Evolutionary conservation across 2,113 vertebrate genomes (phyloP).

Genomic region (Thomomys bottae): DNA sequence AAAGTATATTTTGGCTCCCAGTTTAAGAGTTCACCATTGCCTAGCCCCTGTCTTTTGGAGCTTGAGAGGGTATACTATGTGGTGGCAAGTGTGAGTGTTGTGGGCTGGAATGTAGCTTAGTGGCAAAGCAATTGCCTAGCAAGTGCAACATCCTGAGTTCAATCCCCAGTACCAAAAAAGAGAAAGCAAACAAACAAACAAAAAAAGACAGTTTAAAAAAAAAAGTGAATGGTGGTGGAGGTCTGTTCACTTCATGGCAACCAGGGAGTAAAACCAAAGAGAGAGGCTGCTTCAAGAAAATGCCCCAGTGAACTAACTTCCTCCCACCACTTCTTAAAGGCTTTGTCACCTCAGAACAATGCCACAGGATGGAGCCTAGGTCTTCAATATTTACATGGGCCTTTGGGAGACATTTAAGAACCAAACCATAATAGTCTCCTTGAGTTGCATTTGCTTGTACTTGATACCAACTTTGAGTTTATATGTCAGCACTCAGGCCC

Average conservation of each 20-base stretch:
- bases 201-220: no score
- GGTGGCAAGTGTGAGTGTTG: neutral
- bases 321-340: neutral
- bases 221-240: neutral
- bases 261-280: neutral
- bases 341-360: neutral
- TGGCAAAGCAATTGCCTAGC: no score
- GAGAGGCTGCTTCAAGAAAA: no score
- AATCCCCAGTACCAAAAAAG: no score
- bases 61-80: neutral
- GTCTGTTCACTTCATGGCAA: neutral
- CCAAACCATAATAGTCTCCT: neutral
- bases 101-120: no score
- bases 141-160: no score
- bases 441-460: neutral
- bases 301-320: neutral
- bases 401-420: neutral
- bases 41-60: neutral
- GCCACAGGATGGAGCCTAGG: neutral
- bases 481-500: neutral
- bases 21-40: neutral
- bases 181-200: no score
- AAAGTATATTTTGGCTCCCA: neutral
- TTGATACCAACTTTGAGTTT: neutral
- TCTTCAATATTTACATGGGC: neutral